Evolutionary conservation across 1,140 invertebrate genomes (phyloP), one percentile per base, ranked within the genome.

Genomic region (Lanistes nyassanus): DNA sequence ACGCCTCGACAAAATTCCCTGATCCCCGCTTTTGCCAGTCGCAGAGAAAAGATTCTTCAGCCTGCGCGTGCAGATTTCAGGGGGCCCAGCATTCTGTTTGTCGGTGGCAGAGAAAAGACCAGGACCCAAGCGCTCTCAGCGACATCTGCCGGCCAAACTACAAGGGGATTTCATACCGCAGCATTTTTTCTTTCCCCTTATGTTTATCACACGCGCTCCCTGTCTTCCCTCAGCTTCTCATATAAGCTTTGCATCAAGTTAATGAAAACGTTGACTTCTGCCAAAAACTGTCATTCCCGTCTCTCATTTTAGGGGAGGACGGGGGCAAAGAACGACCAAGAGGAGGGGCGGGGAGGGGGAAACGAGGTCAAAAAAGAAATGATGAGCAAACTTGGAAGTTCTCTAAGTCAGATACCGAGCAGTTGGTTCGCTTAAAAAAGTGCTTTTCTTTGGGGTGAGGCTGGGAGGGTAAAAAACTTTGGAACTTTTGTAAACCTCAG

Each of bases 191-290:
- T 47, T 16, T 21, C 51, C 29, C 68, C 34, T 31, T 58, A 3
- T 70, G 51, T 56, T 37, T 56, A 19, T 19, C 68, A 53, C 68
- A 70, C 53, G 56, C 68, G 6, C 16, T 21, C 13, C 16, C 21
- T 23, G 31, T 11, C 13, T n/a, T 47, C 39, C 53, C 47, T 23
- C 21, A 39, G 19, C 4, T n/a, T 23, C 65, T 39, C 19, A 67
- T 67, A 67, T 67, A 67, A 70, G 68, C 68, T 70, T 56, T 34
- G 36, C 68, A 70, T 70, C 68, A 70, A 70, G 68, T 55, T 70
- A 70, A 70, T 70, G 68, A 70, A 70, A 70, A 70, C 53, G 53
- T 56, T 70, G 68, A 70, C 68, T 42, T 70, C n/a, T 55, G 13
- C 42, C 31, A 56, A 70, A 70, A 70, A 51, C 7, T 42, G 29